These are phyloP conservation scores for Melanophora roralis DNA, from an alignment of 2,888 invertebrate genomes.

Conservation along the genomic window DNA sequence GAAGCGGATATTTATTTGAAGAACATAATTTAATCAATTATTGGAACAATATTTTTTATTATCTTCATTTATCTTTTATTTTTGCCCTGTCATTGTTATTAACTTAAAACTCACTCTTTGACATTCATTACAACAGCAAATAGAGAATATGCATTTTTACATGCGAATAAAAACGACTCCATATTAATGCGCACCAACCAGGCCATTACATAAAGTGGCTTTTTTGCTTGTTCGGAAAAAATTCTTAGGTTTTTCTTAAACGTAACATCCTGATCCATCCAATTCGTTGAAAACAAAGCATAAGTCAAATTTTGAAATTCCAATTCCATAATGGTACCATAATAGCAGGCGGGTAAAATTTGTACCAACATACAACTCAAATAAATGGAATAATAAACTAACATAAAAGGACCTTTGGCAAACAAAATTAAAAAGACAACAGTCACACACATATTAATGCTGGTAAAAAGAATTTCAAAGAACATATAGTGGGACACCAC, in stretches of 20 bases:
- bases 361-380: slow-evolving; percentile 44
- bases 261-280: slow-evolving; percentile 34
- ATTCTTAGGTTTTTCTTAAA: slow-evolving; percentile 52
- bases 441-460: slow-evolving; percentile 53
- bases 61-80: too few relatives aligned
- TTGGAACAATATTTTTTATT: too few relatives aligned
- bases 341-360: slow-evolving; percentile 60
- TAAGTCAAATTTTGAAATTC: slow-evolving; percentile 51
- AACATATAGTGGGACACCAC: slow-evolving; percentile 26
- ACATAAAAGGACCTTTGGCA: slow-evolving; percentile 32
- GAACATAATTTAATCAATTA: too few relatives aligned
- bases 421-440: slow-evolving; percentile 52
- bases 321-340: slow-evolving; percentile 43
- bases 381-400: slow-evolving; percentile 44
- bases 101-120: background rate
- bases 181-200: slow-evolving; percentile 53
- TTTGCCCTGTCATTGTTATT: too few relatives aligned
- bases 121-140: slow-evolving; percentile 49
- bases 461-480: slow-evolving; percentile 36
- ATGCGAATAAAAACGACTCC: slow-evolving; percentile 44
- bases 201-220: slow-evolving; percentile 29
- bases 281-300: slow-evolving; percentile 56
- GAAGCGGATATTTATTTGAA: too few relatives aligned
- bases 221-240: slow-evolving; percentile 40
- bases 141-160: slow-evolving; percentile 51